Conservation (phyloP, 2,113 vertebrate species). For the Pseudorhombus dupliciocellatus region DNA sequence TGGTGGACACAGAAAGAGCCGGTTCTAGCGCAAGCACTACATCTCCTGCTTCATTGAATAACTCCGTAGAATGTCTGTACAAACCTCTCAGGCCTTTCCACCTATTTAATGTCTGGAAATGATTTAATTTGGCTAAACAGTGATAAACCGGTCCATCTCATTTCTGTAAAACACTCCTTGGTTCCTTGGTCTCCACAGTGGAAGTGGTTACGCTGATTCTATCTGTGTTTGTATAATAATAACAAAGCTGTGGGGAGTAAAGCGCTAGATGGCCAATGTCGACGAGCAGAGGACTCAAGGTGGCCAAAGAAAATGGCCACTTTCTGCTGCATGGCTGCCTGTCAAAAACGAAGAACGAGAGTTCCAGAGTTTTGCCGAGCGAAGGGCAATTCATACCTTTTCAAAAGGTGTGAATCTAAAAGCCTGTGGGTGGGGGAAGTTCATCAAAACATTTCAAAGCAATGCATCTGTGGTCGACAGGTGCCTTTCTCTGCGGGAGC, state of each 20-base stretch:
- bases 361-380: neutral
- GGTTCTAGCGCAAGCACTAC: too few relatives aligned
- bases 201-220: neutral
- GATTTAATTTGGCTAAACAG: neutral
- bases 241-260: neutral
- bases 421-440: conserved; percentile 34
- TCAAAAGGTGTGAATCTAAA: conserved; percentile 27
- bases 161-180: neutral
- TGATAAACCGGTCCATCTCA: neutral
- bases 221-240: neutral
- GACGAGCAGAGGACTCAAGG: neutral
- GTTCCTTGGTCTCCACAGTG: neutral
- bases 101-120: too few relatives aligned
- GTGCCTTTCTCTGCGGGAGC: neutral
- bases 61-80: too few relatives aligned
- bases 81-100: too few relatives aligned
- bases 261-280: neutral
- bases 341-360: neutral
- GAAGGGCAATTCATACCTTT: conserved; percentile 35
- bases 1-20: too few relatives aligned
- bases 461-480: conserved; percentile 19
- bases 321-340: neutral
- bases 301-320: neutral
- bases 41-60: too few relatives aligned
- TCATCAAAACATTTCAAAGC: conserved; percentile 54